Conservation (phyloP, 2,888 invertebrate genomes). For the Hypsopygia costalis region DNA sequence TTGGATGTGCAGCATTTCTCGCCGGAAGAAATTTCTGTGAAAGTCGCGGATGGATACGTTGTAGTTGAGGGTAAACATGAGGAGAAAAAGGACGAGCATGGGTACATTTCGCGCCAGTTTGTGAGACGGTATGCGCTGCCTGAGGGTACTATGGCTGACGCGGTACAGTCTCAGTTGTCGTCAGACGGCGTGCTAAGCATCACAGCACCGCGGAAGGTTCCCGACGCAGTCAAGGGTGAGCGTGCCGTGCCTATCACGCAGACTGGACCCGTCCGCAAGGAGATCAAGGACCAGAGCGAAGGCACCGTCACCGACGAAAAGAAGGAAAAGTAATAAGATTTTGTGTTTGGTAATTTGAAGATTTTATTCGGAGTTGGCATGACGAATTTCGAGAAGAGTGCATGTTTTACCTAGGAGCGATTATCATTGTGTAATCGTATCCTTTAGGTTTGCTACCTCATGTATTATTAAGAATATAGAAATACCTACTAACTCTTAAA, state of each 20-base stretch:
- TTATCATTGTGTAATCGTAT: too few relatives aligned
- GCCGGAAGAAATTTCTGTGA: constrained; percentile 87
- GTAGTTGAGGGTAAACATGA: constrained; percentile 88
- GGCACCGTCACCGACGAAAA: constrained; percentile 15
- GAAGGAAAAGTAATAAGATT: constrained; percentile 3
- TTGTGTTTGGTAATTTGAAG: too few relatives aligned
- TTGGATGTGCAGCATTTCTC: constrained; percentile 87
- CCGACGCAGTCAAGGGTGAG: constrained; percentile 37
- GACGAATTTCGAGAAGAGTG: too few relatives aligned
- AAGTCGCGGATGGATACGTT: constrained; percentile 84
- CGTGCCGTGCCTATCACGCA: constrained; percentile 43
- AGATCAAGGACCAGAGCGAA: constrained; percentile 34
- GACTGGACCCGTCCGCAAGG: constrained; percentile 52
- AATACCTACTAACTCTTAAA: too few relatives aligned
- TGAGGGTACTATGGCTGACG: constrained; percentile 83
- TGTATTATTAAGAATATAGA: too few relatives aligned
- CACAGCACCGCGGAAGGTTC: constrained; percentile 74
- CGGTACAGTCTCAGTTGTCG: constrained; percentile 85
- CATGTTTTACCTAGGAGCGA: too few relatives aligned
- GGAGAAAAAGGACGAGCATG: constrained; percentile 86
- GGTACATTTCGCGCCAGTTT: constrained; percentile 86
- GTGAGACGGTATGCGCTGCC: constrained; percentile 86
- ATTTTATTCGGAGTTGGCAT: too few relatives aligned
- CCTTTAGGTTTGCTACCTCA: too few relatives aligned
- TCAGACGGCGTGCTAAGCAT: constrained; percentile 87